A percentile compares a stretch with the other conserved stretches of the same genome.
phyloP scores from a whole-genome alignment of 2,888 invertebrate genomes.

The Eucriotettix oculatus region DNA sequence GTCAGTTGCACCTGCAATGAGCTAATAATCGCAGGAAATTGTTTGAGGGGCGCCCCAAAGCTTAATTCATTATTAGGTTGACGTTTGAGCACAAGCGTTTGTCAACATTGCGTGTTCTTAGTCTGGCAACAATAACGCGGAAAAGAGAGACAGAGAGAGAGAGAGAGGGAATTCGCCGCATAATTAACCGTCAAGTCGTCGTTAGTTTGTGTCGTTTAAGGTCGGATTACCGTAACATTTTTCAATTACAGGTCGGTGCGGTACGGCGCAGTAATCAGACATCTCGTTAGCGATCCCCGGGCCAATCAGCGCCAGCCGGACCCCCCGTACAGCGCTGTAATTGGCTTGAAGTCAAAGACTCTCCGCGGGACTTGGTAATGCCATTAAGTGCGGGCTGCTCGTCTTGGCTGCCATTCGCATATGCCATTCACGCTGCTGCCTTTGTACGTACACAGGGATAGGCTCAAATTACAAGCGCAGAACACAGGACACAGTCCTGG shows the following conservation, averaged over 20 bases:
- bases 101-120: too few relatives aligned
- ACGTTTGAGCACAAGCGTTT: constrained; percentile 7
- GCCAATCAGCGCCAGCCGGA: constrained; percentile 11
- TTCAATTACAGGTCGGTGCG: constrained; percentile 9
- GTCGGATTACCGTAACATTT: constrained; percentile 12
- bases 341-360: constrained; percentile 10
- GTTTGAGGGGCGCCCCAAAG: constrained; percentile 10
- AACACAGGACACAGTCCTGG: too few relatives aligned
- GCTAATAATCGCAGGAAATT: constrained; percentile 14
- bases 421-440: too few relatives aligned
- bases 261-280: constrained; percentile 8
- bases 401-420: too few relatives aligned
- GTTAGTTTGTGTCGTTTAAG: constrained; percentile 10
- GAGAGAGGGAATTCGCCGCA: constrained; percentile 7
- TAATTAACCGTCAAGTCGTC: constrained; percentile 13
- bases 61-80: constrained; percentile 12
- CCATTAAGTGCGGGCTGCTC: too few relatives aligned
- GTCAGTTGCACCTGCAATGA: constrained; percentile 12
- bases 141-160: too few relatives aligned
- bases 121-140: too few relatives aligned
- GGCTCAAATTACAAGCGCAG: too few relatives aligned
- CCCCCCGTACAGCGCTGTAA: constrained; percentile 11
- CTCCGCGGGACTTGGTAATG: neutral
- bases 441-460: too few relatives aligned
- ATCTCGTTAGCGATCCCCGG: constrained; percentile 9